A percentile compares a stretch with the other conserved stretches of the same genome.
Conservation (phyloP, 1,140 invertebrate genomes). For the Acromyrmex heyeri region DNA sequence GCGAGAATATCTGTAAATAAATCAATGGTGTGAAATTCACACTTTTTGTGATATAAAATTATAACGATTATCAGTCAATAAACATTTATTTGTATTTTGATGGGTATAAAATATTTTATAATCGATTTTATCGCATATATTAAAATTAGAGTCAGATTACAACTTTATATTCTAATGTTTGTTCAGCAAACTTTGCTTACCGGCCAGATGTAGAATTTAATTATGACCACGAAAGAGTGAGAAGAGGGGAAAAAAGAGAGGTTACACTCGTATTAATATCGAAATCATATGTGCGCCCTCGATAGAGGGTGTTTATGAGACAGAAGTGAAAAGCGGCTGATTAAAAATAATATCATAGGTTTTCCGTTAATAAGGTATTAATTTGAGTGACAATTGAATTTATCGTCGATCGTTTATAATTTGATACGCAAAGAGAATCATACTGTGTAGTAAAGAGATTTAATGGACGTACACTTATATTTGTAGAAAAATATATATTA, state of each 20-base stretch:
- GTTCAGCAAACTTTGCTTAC: conserved; percentile 41
- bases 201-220: conserved; percentile 33
- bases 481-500: no score
- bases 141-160: conserved; percentile 61
- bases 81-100: neutral
- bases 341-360: conserved; percentile 16
- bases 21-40: conserved; percentile 9
- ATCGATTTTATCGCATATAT: conserved; percentile 6
- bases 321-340: neutral
- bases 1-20: neutral
- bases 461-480: neutral
- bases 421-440: conserved; percentile 4
- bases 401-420: conserved; percentile 45
- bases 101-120: conserved; percentile 24
- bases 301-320: conserved; percentile 21
- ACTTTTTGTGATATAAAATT: neutral
- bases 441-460: conserved; percentile 15
- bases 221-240: conserved; percentile 27
- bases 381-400: conserved; percentile 19
- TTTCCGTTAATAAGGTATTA: conserved; percentile 54
- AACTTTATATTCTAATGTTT: conserved; percentile 55
- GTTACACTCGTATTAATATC: conserved; percentile 27
- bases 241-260: neutral
- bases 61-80: neutral
- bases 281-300: conserved; percentile 9